Percentiles rank a stretch among this genome's conserved stretches.
These are phyloP conservation scores for Lycopodina hypogea DNA, from an alignment of 37 sponge, comb jelly and placozoan species.

Conservation along the genomic window DNA sequence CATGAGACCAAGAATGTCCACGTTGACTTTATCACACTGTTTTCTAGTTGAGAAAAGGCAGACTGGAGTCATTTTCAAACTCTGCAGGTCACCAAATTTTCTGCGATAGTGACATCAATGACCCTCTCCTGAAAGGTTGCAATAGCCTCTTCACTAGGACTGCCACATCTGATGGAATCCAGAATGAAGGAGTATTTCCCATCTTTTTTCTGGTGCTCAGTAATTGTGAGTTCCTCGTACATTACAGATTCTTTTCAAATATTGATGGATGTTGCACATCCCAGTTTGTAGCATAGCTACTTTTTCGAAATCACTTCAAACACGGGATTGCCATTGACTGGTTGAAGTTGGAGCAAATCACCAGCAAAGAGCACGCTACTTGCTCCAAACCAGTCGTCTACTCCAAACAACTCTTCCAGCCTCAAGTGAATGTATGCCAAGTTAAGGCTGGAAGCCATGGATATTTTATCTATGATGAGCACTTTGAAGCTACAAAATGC, in stretches of 20 bases:
- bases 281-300: constrained; percentile 11
- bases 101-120: too few species aligned
- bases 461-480: constrained; percentile 69
- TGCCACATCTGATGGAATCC: too few species aligned
- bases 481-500: constrained; percentile 30
- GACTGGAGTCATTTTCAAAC: constrained; percentile 32
- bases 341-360: constrained; percentile 55
- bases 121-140: constrained; percentile 18
- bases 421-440: too few species aligned
- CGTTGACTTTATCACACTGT: neutral
- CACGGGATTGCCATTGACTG: constrained; percentile 41
- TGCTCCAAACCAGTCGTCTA: too few species aligned
- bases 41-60: constrained; percentile 60
- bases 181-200: too few species aligned
- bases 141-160: too few species aligned
- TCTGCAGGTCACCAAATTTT: constrained; percentile 6
- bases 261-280: constrained; percentile 37
- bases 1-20: neutral
- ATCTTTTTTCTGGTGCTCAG: too few species aligned
- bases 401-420: too few species aligned
- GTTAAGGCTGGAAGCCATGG: too few species aligned
- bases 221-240: constrained; percentile 66
- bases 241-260: constrained; percentile 46
- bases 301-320: constrained; percentile 46
- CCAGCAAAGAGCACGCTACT: constrained; percentile 52